phyloP scores from a whole-genome alignment of 92 coral and sea anemone species.

The Porites rus region DNA sequence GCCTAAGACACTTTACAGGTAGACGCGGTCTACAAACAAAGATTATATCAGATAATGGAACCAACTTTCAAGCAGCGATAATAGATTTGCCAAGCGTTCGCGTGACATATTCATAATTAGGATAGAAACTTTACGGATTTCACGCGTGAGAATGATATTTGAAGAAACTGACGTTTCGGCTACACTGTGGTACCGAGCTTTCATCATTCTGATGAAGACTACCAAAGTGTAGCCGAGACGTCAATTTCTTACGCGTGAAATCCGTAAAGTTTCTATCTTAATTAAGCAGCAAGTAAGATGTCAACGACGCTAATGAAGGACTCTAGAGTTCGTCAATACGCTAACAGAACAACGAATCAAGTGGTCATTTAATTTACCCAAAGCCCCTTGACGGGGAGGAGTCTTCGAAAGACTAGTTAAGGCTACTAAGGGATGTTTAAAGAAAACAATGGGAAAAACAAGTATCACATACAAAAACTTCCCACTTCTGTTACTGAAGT shows the following conservation, averaged over 20 bases:
- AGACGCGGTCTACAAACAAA: constrained; percentile 29
- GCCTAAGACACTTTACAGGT: constrained; percentile 16
- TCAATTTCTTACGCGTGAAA: too few species aligned
- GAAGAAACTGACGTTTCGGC: too few species aligned
- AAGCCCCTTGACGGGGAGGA: constrained; percentile 67
- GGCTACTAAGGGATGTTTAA: constrained; percentile 33
- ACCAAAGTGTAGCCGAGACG: too few species aligned
- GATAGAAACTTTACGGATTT: too few species aligned
- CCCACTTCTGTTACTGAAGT: constrained; percentile 24
- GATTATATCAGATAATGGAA: constrained; percentile 40
- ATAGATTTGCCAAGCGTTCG: too few species aligned
- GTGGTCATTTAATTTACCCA: constrained; percentile 12
- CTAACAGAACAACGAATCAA: constrained; percentile 9
- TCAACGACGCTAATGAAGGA: constrained; percentile 1
- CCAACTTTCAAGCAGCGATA: constrained; percentile 2
- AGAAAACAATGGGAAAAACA: constrained; percentile 23
- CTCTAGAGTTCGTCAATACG: constrained; percentile 12
- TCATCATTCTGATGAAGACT: too few species aligned
- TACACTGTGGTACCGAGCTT: too few species aligned
- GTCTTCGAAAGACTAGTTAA: constrained; percentile 40
- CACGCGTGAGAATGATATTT: too few species aligned
- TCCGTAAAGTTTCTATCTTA: too few species aligned
- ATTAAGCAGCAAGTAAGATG: constrained; percentile 22
- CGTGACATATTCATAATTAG: too few species aligned
- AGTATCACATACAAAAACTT: not conserved